Evolutionary conservation across 2,888 invertebrate species (phyloP).

Genomic region (Nemurella pictetii): DNA sequence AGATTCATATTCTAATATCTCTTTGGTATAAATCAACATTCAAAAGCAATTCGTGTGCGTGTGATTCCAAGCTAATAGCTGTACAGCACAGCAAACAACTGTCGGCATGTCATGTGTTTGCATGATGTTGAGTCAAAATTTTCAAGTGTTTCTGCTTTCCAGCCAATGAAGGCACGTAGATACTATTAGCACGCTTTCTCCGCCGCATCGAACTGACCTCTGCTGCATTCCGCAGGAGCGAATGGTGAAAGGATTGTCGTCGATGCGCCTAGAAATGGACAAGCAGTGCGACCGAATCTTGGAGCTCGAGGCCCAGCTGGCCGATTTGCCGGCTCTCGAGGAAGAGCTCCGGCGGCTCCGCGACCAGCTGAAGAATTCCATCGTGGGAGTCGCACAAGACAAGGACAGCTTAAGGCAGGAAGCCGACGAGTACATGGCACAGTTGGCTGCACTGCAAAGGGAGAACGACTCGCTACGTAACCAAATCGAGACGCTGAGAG

Average conservation of each 20-base stretch:
- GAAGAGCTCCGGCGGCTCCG: neutral
- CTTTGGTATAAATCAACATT: neutral
- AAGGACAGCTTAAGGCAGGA: neutral
- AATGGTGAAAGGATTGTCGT: constrained; percentile 4
- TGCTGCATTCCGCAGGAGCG: neutral
- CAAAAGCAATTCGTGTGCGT: neutral
- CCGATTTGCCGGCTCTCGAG: constrained; percentile 3
- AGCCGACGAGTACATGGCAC: constrained; percentile 2
- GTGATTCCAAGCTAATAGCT: neutral
- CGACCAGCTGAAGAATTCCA: constrained; percentile 9
- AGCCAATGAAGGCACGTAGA: neutral
- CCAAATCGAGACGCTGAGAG: neutral
- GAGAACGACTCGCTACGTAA: constrained; percentile 6
- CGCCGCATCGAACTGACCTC: neutral
- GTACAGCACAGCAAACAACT: neutral
- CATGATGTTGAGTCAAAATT: neutral
- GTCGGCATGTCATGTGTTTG: neutral
- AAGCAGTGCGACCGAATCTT: neutral
- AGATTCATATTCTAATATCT: neutral
- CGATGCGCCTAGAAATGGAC: constrained; percentile 7
- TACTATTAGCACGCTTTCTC: neutral
- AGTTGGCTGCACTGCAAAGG: neutral
- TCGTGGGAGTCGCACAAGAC: constrained; percentile 11
- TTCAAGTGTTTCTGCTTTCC: neutral
- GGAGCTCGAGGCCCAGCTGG: neutral